A percentile compares a stretch with the other conserved stretches of the same genome.
Evolutionary conservation across 2,888 invertebrate species (phyloP).

Genomic region (Nymphalis urticae): DNA sequence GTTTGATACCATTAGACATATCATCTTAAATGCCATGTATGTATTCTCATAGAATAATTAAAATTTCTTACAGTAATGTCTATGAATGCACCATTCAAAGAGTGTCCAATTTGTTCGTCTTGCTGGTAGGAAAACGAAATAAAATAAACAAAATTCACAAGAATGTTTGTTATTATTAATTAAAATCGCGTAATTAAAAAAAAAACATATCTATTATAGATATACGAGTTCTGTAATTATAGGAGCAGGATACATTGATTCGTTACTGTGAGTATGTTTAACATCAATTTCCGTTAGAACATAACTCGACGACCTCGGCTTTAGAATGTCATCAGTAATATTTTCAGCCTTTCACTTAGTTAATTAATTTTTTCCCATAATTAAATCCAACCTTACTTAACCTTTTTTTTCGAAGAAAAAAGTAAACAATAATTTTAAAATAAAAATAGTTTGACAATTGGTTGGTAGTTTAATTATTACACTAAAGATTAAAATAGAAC

Average conservation of each 20-base stretch:
- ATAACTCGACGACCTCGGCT: slow-evolving; percentile 40
- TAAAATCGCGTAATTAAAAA: not conserved
- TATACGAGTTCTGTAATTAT: not conserved
- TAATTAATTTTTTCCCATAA: slow-evolving; percentile 35
- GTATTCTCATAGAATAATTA: not conserved
- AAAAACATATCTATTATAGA: not conserved
- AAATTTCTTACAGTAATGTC: not conserved
- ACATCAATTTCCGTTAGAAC: slow-evolving; percentile 42
- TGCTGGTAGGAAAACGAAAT: no score
- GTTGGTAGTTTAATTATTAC: no score
- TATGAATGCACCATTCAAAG: not conserved
- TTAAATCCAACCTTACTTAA: not conserved
- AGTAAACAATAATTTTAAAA: no score
- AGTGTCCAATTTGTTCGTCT: no score
- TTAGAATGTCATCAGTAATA: slow-evolving; percentile 43
- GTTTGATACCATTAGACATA: no score
- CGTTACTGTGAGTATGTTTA: slow-evolving; percentile 25
- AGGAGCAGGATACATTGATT: slow-evolving; percentile 28
- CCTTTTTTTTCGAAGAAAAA: not conserved
- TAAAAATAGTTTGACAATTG: no score
- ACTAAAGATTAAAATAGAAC: no score
- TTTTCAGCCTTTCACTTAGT: slow-evolving; percentile 43
- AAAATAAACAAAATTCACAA: no score
- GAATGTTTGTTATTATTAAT: no score
- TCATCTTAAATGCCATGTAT: no score